A percentile compares a stretch with the other conserved stretches of the same genome.
Evolutionary conservation across 2,888 invertebrate species (phyloP).

Genomic region (Anorthoa munda): DNA sequence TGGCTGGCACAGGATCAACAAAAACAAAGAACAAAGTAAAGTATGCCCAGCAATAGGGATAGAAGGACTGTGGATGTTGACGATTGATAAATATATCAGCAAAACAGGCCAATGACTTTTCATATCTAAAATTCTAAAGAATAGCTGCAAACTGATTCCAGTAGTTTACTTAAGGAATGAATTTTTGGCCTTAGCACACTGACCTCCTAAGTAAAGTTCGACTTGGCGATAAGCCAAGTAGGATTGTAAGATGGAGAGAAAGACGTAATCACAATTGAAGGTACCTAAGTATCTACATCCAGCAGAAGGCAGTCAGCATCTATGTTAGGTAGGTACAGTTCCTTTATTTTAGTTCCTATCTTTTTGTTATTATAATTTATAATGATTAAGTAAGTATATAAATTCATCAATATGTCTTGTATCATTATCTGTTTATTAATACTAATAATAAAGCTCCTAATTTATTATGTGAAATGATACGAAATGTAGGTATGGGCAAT

Average conservation of each 20-base stretch:
- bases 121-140: neutral
- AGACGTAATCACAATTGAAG: neutral
- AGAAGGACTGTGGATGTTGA: neutral
- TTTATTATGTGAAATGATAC: neutral
- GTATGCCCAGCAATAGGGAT: neutral
- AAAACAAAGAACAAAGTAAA: neutral
- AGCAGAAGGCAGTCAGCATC: neutral
- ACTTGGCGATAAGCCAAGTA: slow-evolving; percentile 35
- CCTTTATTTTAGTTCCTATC: neutral
- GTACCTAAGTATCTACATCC: neutral
- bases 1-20: neutral
- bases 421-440: neutral
- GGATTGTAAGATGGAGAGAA: slow-evolving; percentile 9
- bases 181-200: slow-evolving; percentile 35
- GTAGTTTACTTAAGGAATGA: neutral
- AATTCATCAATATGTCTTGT: neutral
- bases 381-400: neutral
- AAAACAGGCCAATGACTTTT: neutral
- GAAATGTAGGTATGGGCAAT: neutral
- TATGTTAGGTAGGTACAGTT: neutral
- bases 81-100: neutral
- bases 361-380: too few relatives aligned
- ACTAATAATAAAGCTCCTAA: neutral
- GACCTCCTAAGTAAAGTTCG: slow-evolving; percentile 28
- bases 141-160: neutral